Evolutionary conservation across 2,797 vertebrate genomes (phyloP).

Genomic region (Acanthurus tractus): DNA sequence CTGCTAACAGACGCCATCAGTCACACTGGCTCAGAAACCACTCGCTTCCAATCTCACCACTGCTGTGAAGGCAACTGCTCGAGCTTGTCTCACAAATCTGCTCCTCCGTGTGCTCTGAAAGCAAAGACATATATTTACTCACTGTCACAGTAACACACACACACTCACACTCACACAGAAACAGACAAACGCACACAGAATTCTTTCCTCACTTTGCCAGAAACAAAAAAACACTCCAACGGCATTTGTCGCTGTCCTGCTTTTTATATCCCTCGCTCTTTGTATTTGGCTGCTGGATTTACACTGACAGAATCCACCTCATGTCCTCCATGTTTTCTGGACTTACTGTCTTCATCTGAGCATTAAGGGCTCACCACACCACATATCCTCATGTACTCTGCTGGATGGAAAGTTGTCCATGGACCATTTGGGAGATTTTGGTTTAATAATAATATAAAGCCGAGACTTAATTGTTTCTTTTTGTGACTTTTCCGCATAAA

Average conservation of each 20-base stretch:
- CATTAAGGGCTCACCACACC: conserved; percentile 58
- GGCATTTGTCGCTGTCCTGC: conserved; percentile 65
- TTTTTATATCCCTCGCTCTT: conserved; percentile 69
- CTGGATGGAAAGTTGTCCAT: conserved; percentile 37
- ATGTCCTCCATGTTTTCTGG: conserved; percentile 68
- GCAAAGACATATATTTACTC: conserved; percentile 77
- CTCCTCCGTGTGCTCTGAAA: conserved; percentile 77
- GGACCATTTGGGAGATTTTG: conserved; percentile 51
- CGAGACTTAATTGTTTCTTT: conserved; percentile 20
- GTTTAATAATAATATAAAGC: conserved; percentile 20
- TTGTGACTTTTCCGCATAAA: not conserved
- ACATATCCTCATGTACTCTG: conserved; percentile 40
- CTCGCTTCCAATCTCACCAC: conserved; percentile 80
- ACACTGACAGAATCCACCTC: conserved; percentile 66
- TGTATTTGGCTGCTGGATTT: conserved; percentile 65
- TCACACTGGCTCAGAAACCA: conserved; percentile 78
- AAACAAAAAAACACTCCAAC: conserved; percentile 48
- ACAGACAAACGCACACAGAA: conserved; percentile 34
- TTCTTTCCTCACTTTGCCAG: conserved; percentile 56
- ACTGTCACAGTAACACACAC: conserved; percentile 51
- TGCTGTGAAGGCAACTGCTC: conserved; percentile 84
- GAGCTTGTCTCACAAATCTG: conserved; percentile 82
- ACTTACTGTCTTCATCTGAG: conserved; percentile 66
- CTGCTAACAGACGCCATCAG: conserved; percentile 80
- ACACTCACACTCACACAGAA: conserved; percentile 21